Conservation (phyloP, 2,113 vertebrate species). For the Eolophus roseicapilla region DNA sequence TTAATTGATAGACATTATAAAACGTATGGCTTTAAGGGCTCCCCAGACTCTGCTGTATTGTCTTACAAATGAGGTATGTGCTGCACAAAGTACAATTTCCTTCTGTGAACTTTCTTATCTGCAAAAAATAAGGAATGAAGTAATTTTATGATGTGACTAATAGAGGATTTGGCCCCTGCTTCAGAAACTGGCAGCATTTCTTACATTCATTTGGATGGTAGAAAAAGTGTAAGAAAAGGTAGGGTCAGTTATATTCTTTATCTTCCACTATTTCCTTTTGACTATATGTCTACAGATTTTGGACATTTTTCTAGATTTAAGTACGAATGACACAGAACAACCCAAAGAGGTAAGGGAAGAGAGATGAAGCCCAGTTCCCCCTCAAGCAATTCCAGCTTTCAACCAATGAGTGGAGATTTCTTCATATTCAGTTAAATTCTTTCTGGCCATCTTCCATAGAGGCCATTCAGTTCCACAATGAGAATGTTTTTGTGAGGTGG, state of each 20-base stretch:
- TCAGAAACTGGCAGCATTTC: neutral
- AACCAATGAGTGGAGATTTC: neutral
- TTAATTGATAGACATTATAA: neutral
- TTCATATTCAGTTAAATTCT: neutral
- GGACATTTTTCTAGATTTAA: neutral
- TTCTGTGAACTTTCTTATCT: neutral
- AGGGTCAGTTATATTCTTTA: neutral
- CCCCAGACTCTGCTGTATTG: neutral
- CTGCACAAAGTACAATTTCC: neutral
- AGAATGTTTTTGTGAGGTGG: fast-evolving
- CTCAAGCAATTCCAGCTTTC: neutral
- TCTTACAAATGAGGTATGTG: neutral
- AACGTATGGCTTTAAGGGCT: neutral
- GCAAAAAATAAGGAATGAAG: neutral
- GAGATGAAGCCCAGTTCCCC: neutral
- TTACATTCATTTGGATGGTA: neutral
- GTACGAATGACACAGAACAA: neutral
- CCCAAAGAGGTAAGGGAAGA: neutral
- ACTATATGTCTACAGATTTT: neutral
- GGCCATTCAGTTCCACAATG: neutral
- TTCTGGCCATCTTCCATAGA: neutral
- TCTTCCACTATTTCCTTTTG: neutral
- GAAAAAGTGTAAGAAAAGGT: neutral
- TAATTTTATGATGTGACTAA: neutral
- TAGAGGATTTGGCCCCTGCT: neutral